These are phyloP conservation scores for Meloidogyne chitwoodi DNA, from an alignment of 1,140 invertebrate species.

Conservation along the genomic window DNA sequence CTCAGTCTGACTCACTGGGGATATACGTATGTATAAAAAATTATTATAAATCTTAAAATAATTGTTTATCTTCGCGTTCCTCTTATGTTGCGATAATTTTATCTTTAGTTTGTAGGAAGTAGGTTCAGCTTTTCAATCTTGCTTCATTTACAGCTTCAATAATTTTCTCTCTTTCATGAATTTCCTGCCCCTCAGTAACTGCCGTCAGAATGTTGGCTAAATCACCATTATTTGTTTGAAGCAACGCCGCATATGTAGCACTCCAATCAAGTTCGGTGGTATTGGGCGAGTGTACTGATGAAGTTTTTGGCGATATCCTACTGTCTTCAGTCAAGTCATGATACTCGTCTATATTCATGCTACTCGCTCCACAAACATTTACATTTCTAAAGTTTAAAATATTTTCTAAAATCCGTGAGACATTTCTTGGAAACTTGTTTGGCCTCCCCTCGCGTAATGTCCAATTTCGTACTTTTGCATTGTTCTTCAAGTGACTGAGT, in stretches of 20 bases:
- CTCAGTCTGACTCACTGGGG: no score
- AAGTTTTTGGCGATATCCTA: background rate
- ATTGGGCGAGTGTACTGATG: background rate
- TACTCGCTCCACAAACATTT: background rate
- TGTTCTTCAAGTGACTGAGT: conserved; percentile 56
- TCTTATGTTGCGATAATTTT: background rate
- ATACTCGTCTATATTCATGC: background rate
- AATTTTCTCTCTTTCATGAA: background rate
- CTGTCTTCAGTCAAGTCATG: background rate
- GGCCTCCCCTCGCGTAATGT: conserved; percentile 56
- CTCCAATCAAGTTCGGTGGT: background rate
- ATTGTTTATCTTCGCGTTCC: no score
- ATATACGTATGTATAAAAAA: no score
- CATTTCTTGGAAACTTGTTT: conserved; percentile 41
- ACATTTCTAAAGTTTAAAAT: background rate
- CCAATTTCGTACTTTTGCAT: conserved; percentile 59
- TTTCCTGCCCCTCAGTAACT: background rate
- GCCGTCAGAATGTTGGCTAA: background rate
- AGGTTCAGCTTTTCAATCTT: background rate
- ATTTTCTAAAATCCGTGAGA: background rate
- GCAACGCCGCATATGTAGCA: background rate
- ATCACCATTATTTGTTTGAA: background rate
- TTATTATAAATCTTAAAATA: no score
- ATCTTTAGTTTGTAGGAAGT: background rate
- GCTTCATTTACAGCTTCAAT: background rate